Evolutionary conservation across 2,888 invertebrate species (phyloP), one percentile per base, ranked within the genome.

Genomic region (Amaurobius ferox): DNA sequence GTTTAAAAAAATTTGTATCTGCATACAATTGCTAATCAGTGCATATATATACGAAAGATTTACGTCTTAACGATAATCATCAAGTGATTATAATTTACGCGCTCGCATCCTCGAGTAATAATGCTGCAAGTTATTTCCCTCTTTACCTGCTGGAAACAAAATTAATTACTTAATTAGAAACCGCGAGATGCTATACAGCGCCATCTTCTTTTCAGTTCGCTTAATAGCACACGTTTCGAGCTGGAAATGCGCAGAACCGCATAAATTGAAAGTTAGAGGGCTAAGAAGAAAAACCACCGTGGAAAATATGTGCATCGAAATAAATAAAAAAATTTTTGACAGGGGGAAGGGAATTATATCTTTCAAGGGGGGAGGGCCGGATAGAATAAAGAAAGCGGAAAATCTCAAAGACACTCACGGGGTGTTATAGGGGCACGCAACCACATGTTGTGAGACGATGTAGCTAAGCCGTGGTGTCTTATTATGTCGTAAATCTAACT

Each of bases 401-500:
- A 77, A 77, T 55, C 72, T 85, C 83, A 85, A 85, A 85, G 83
- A 77, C 72, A 71, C 76, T 77, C 77, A 39, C 19, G 83, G 77
- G 83, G 72, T 85, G 83, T 77, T 77, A 71, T 66, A 48, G 16
- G 77, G 66, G 77, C 83, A 77, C 83, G 81, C 70, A 83, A 76
- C 76, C 76, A 71, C 81, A 83, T 83, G 81, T 76, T 76, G 62
- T 68, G n/a, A 48, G 32, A 30, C 44, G 62, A 26, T 70, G 71
- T 83, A 55, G 62, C 68, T 23, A 30, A 55, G 77, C 83, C 30
- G 83, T 30, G 71, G 83, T 85, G 77, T 85, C 83, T 85, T 85
- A 85, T 85, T 85, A 85, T 77, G 83, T 85, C 83, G 66, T 85
- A 85, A 85, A 85, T 85, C 77, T 78, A 85, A 72, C 77, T 85